These are phyloP conservation scores for Monopterus albus DNA, from an alignment of 2,113 vertebrate species.

Conservation along the genomic window DNA sequence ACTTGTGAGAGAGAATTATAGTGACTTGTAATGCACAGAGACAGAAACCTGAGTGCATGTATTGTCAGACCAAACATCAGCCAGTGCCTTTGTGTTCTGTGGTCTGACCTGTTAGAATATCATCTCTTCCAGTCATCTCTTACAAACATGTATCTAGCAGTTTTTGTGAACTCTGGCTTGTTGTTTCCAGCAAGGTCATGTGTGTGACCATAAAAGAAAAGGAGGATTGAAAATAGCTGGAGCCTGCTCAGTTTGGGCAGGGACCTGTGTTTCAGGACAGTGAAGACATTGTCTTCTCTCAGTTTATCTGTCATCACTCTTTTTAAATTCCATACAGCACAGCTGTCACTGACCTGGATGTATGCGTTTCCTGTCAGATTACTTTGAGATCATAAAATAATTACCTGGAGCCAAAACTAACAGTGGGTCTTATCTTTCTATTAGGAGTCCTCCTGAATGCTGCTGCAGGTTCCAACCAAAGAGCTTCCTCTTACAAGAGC, in stretches of 20 bases:
- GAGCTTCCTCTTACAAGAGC: too few relatives aligned
- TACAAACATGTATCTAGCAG: not conserved
- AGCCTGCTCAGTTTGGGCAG: too few relatives aligned
- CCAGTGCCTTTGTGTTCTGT: constrained; percentile 48
- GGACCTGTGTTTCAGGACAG: not conserved
- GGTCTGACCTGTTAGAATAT: not conserved
- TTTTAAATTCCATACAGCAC: too few relatives aligned
- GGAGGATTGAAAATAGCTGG: not conserved
- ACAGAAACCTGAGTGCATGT: constrained; percentile 17
- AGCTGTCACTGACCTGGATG: too few relatives aligned
- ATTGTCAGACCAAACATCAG: constrained; percentile 4
- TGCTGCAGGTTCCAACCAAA: too few relatives aligned
- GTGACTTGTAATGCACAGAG: not conserved
- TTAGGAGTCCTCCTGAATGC: too few relatives aligned
- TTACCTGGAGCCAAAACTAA: too few relatives aligned
- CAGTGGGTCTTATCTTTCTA: too few relatives aligned
- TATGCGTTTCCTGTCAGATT: too few relatives aligned
- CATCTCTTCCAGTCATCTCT: not conserved
- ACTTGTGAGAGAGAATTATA: not conserved
- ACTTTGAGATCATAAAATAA: too few relatives aligned
- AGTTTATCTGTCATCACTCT: too few relatives aligned
- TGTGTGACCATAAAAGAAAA: not conserved
- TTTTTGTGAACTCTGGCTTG: constrained; percentile 15
- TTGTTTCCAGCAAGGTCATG: not conserved
- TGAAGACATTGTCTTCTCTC: too few relatives aligned